Conservation (phyloP, 2,113 vertebrate genomes). For the Nannospalax galili region DNA sequence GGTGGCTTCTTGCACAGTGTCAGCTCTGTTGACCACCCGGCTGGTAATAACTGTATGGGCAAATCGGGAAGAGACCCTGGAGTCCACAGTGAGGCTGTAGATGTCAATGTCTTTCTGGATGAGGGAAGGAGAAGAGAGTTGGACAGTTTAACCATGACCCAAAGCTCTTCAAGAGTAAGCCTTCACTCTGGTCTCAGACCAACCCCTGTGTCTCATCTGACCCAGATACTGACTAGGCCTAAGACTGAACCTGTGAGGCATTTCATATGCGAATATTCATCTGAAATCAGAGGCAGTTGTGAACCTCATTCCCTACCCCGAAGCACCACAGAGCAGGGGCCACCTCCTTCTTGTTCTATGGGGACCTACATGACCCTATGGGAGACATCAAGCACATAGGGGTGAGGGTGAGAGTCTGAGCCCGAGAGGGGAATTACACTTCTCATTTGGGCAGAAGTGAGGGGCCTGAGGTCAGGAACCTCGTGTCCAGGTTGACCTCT, state of each 20-base stretch:
- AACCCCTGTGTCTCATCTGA: not conserved
- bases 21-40: constrained; percentile 89
- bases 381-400: not conserved
- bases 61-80: constrained; percentile 91
- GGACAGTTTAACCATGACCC: not conserved
- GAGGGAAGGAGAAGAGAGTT: not conserved
- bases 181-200: not conserved
- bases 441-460: not conserved
- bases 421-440: too few relatives aligned
- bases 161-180: not conserved
- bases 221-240: not conserved
- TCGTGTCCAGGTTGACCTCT: not conserved
- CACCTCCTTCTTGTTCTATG: not conserved
- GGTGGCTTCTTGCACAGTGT: constrained; percentile 85
- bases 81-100: constrained; percentile 93
- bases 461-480: not conserved
- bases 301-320: not conserved
- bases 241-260: not conserved
- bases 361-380: not conserved
- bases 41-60: constrained; percentile 92
- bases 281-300: not conserved
- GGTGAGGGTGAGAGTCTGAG: not conserved
- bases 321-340: not conserved
- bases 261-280: not conserved
- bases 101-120: constrained; percentile 86